phyloP scores from a whole-genome alignment of 2,888 invertebrate species.

The Strigamia transsilvanica region DNA sequence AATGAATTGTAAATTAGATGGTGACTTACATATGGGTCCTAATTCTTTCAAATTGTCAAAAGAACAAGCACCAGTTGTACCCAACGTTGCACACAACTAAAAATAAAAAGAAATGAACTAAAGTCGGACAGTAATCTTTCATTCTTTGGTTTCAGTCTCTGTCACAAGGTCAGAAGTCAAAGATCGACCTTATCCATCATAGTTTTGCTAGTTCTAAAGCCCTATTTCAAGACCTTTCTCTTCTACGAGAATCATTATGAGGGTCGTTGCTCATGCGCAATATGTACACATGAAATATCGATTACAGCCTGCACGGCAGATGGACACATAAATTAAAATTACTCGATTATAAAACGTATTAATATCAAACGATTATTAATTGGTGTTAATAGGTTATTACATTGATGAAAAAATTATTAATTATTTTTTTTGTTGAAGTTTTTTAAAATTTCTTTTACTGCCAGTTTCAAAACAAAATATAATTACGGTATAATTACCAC shows the following conservation, averaged over 20 bases:
- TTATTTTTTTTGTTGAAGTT: too few species aligned
- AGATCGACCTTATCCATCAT: constrained; percentile 30
- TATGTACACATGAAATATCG: neutral
- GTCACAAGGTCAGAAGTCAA: neutral
- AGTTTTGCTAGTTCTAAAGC: constrained; percentile 10
- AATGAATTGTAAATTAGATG: neutral
- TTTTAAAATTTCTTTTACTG: neutral
- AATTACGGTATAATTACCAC: neutral
- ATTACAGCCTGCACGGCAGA: neutral
- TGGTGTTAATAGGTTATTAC: too few species aligned
- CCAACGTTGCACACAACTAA: constrained; percentile 92
- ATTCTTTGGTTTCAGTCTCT: neutral
- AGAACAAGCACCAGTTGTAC: constrained; percentile 96
- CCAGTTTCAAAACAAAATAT: too few species aligned
- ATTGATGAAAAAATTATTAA: too few species aligned
- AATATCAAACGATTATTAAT: too few species aligned
- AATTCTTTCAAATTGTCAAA: constrained; percentile 86
- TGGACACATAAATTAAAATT: too few species aligned
- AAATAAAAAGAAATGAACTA: neutral
- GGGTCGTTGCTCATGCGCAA: neutral
- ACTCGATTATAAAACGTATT: too few species aligned
- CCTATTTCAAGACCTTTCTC: neutral
- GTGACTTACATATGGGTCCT: constrained; percentile 72
- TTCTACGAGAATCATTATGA: neutral
- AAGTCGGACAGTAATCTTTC: neutral